A percentile compares a stretch with the other conserved stretches of the same genome.
phyloP scores from a whole-genome alignment of 2,888 invertebrate species.

The Himalopsyche japonica region DNA sequence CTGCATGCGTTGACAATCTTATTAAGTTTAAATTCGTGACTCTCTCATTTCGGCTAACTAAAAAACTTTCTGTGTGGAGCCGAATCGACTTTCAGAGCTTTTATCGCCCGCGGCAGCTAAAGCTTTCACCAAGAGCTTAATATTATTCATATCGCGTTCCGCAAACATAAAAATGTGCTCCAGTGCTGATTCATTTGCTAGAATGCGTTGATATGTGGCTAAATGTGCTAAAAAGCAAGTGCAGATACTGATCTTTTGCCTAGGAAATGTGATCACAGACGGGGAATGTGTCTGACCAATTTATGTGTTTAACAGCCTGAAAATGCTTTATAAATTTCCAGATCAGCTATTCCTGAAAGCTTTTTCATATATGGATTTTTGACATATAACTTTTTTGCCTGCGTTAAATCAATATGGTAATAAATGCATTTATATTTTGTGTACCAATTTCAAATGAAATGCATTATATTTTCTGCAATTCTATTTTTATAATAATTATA shows the following conservation, averaged over 20 bases:
- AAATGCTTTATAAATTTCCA: background rate
- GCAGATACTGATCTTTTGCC: background rate
- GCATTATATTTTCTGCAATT: no score
- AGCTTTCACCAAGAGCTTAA: background rate
- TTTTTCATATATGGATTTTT: background rate
- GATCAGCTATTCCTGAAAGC: background rate
- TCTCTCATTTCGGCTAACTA: background rate
- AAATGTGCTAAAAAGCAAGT: background rate
- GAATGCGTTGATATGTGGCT: background rate
- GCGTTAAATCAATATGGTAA: no score
- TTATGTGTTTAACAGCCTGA: background rate
- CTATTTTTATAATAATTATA: no score
- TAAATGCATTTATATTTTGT: no score
- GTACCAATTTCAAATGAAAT: no score
- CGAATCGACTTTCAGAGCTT: background rate
- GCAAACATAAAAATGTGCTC: background rate
- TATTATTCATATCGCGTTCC: conserved; percentile 5
- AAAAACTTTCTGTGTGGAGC: background rate
- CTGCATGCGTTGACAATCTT: background rate
- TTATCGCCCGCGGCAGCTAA: background rate
- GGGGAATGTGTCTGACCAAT: background rate
- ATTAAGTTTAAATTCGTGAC: background rate
- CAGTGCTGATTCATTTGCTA: background rate
- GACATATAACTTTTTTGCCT: background rate
- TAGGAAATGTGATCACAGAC: background rate